These are phyloP conservation scores for Idris sp. DNA, from an alignment of 1,140 invertebrate genomes.

Conservation along the genomic window DNA sequence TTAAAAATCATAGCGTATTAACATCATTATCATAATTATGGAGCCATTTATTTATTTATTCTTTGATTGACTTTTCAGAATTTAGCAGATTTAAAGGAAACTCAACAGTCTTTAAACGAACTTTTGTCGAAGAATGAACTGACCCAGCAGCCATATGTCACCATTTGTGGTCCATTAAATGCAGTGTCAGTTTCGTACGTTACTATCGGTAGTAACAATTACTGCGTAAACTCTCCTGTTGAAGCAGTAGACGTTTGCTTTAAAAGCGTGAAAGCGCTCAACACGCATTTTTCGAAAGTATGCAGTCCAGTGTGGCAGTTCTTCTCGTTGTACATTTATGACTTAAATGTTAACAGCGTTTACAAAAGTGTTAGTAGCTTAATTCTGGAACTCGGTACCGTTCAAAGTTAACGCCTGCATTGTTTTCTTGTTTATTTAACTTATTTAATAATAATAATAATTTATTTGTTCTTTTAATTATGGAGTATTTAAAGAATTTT, in stretches of 20 bases:
- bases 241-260: conserved; percentile 39
- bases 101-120: too few species aligned
- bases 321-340: conserved; percentile 14
- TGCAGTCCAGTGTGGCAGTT: conserved; percentile 31
- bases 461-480: conserved; percentile 9
- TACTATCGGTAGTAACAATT: neutral
- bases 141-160: neutral
- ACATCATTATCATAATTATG: too few species aligned
- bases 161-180: neutral
- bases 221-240: conserved; percentile 1
- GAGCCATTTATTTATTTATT: too few species aligned
- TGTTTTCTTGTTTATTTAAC: too few species aligned
- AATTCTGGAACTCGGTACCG: conserved; percentile 3
- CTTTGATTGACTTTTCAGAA: too few species aligned
- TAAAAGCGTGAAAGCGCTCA: conserved; percentile 30
- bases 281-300: conserved; percentile 15
- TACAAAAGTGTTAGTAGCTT: conserved; percentile 7
- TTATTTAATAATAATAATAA: too few species aligned
- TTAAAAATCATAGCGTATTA: too few species aligned
- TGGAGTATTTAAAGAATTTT: conserved; percentile 2
- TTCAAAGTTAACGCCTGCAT: too few species aligned
- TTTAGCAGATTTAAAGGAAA: too few species aligned
- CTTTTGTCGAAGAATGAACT: conserved; percentile 2
- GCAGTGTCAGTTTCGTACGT: neutral
- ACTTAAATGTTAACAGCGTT: conserved; percentile 25